Conservation (phyloP, 2,113 vertebrate genomes). For the Saccopteryx bilineata region DNA sequence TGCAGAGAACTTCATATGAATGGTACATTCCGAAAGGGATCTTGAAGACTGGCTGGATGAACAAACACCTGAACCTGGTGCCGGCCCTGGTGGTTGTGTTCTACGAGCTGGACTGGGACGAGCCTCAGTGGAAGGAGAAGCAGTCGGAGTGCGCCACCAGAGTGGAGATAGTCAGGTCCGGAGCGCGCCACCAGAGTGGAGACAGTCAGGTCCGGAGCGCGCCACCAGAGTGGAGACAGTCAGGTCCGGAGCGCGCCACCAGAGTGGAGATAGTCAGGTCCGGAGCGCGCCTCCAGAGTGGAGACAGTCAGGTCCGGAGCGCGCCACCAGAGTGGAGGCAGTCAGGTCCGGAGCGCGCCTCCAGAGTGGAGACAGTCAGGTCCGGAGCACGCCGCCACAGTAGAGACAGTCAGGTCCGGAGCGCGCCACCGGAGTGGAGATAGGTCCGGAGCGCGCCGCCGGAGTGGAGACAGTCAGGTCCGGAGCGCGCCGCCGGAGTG, state of each 20-base stretch:
- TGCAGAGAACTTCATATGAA: constrained; percentile 96
- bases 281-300: no score
- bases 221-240: no score
- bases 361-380: constrained; percentile 98
- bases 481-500: no score
- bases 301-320: no score
- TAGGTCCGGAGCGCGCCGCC: constrained; percentile 78
- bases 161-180: constrained; percentile 97
- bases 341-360: constrained; percentile 92
- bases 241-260: constrained; percentile 93
- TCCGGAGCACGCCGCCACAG: no score
- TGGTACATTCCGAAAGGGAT: constrained; percentile 99
- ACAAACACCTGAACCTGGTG: constrained; percentile 98
- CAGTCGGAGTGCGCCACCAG: constrained; percentile 97
- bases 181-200: no score
- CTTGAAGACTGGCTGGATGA: constrained; percentile 99
- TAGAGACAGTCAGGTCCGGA: no score
- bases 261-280: constrained; percentile 98
- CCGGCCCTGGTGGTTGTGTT: constrained; percentile 98
- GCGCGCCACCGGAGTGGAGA: no score
- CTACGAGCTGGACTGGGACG: constrained; percentile 99
- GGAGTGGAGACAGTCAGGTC: no score
- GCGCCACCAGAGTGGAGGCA: no score
- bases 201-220: no score
- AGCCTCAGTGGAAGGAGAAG: constrained; percentile 98